phyloP scores from a whole-genome alignment of 2,888 invertebrate genomes.

The Ophonus ardosiacus region DNA sequence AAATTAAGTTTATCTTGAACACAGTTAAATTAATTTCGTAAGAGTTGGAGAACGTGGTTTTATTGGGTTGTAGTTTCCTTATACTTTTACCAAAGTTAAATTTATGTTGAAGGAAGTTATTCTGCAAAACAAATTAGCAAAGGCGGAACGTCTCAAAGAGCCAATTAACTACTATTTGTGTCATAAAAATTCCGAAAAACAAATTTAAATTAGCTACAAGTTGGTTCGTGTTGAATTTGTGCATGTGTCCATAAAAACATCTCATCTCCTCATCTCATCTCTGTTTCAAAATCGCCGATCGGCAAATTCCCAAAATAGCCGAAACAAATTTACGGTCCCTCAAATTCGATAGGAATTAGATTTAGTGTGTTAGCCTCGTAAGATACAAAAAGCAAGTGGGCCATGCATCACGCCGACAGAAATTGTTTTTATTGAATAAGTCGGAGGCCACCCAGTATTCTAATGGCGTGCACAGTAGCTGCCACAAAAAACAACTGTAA shows the following conservation, averaged over 20 bases:
- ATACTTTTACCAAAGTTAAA: background rate
- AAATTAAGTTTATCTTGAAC: too few relatives aligned
- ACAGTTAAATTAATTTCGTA: too few relatives aligned
- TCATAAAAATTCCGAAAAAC: conserved; percentile 35
- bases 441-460: conserved; percentile 62
- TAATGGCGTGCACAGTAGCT: conserved; percentile 62
- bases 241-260: conserved; percentile 17
- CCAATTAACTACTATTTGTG: conserved; percentile 43
- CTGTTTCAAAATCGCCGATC: conserved; percentile 41
- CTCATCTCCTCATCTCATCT: background rate
- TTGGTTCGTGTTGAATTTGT: conserved; percentile 2
- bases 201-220: conserved; percentile 31
- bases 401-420: conserved; percentile 57
- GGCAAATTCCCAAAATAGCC: conserved; percentile 56
- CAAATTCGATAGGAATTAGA: conserved; percentile 61
- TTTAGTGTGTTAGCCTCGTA: conserved; percentile 57
- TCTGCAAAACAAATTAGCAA: conserved; percentile 5
- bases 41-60: background rate
- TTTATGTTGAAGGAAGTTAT: conserved; percentile 8
- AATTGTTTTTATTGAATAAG: conserved; percentile 60
- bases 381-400: conserved; percentile 54
- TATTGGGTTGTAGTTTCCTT: background rate
- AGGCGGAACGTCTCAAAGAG: conserved; percentile 33
- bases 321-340: conserved; percentile 59
- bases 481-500: conserved; percentile 59